phyloP scores from a whole-genome alignment of 2,888 invertebrate genomes.

The Zaprionus lineosus region DNA sequence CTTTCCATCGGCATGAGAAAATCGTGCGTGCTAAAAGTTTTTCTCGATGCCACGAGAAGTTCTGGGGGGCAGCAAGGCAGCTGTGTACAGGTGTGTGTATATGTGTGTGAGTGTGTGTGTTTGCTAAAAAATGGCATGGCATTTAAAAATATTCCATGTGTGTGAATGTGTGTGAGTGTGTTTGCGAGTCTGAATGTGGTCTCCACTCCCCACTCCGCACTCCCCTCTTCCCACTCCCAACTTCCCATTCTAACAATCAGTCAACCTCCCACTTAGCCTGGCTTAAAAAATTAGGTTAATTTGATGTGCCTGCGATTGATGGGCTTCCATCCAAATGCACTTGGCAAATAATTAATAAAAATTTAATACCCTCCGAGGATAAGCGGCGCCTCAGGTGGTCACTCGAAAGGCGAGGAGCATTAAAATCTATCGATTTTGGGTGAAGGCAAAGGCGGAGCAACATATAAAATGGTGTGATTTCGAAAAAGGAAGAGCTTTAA shows the following conservation, averaged over 20 bases:
- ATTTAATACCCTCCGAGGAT: slow-evolving; percentile 2
- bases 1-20: slow-evolving; percentile 2
- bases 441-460: neutral
- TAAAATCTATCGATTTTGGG: neutral
- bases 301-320: slow-evolving; percentile 64
- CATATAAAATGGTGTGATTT: too few relatives aligned
- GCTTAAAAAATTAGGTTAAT: slow-evolving; percentile 75
- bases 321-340: slow-evolving; percentile 67
- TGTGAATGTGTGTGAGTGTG: slow-evolving; percentile 14
- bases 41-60: slow-evolving; percentile 63
- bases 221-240: slow-evolving; percentile 23
- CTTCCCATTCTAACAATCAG: too few relatives aligned
- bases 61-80: slow-evolving; percentile 50
- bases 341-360: slow-evolving; percentile 74
- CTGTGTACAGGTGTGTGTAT: slow-evolving; percentile 10
- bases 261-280: slow-evolving; percentile 36
- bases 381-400: slow-evolving; percentile 36
- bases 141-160: slow-evolving; percentile 54
- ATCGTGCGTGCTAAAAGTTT: slow-evolving; percentile 51
- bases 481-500: too few relatives aligned
- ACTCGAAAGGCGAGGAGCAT: neutral
- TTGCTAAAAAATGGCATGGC: slow-evolving; percentile 60
- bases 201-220: slow-evolving; percentile 26
- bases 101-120: slow-evolving; percentile 19
- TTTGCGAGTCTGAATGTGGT: slow-evolving; percentile 11